Conservation (phyloP, 2,797 vertebrate species). For the Petrocephalus schoutedeni region DNA sequence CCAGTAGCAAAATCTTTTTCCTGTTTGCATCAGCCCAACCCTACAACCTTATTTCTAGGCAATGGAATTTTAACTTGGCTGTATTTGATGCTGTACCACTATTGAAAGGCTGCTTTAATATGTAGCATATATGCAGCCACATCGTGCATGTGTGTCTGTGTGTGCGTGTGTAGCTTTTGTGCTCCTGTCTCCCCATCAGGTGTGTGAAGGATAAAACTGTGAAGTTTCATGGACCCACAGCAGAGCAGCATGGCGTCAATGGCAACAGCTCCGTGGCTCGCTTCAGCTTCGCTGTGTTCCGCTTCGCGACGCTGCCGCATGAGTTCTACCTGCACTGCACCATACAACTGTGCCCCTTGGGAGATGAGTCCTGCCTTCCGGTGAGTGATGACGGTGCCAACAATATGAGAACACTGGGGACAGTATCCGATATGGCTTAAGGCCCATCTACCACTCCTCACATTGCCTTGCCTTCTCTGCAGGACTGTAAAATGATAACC, state of each 20-base stretch:
- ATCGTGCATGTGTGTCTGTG: background rate
- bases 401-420: too few species aligned
- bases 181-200: constrained; percentile 36
- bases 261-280: constrained; percentile 46
- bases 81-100: too few species aligned
- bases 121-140: background rate
- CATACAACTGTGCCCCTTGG: constrained; percentile 58
- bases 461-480: background rate
- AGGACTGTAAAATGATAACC: constrained; percentile 58
- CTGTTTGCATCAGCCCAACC: too few species aligned
- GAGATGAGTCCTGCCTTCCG: constrained; percentile 53
- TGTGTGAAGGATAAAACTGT: constrained; percentile 55
- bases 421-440: too few species aligned
- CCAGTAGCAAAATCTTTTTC: too few species aligned
- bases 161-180: background rate
- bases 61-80: too few species aligned
- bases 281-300: constrained; percentile 67
- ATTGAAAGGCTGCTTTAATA: too few species aligned
- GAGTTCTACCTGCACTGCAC: constrained; percentile 65
- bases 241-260: constrained; percentile 23
- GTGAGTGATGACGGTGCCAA: constrained; percentile 42
- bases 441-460: background rate
- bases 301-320: constrained; percentile 46
- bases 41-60: too few species aligned
- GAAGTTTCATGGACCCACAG: constrained; percentile 40